These are phyloP conservation scores for Iselma pallidipennis DNA, from an alignment of 2,888 invertebrate genomes.

Conservation along the genomic window DNA sequence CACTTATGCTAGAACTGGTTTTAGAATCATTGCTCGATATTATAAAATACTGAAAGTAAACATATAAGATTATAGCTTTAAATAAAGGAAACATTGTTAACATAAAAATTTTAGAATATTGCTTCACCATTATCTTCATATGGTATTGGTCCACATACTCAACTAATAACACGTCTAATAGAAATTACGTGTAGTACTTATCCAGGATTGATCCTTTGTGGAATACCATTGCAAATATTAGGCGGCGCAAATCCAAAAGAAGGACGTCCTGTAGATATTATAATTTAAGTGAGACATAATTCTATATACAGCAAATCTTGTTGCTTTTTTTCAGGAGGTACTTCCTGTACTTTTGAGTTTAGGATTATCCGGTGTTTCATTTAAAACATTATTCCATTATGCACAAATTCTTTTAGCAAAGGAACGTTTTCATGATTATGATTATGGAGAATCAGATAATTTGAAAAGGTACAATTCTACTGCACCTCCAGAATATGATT, in stretches of 20 bases:
- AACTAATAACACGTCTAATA: background rate
- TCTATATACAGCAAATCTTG: too few relatives aligned
- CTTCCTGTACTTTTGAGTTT: constrained; percentile 66
- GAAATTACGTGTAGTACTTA: background rate
- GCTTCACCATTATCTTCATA: background rate
- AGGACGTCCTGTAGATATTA: background rate
- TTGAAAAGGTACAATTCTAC: constrained; percentile 58
- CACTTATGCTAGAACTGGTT: constrained; percentile 55
- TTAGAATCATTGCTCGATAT: constrained; percentile 15
- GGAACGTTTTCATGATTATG: constrained; percentile 60
- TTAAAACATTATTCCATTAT: constrained; percentile 68
- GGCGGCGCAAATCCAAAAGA: background rate
- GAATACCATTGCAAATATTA: background rate
- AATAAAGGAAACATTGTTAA: background rate
- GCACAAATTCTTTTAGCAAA: constrained; percentile 60
- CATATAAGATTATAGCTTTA: constrained; percentile 7
- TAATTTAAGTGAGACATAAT: background rate
- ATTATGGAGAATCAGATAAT: constrained; percentile 65
- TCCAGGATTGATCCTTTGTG: background rate
- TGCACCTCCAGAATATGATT: constrained; percentile 63
- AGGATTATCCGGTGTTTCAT: constrained; percentile 72
- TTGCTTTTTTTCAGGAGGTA: constrained; percentile 55
- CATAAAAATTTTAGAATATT: background rate
- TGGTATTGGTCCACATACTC: background rate
- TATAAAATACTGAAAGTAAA: constrained; percentile 20